Evolutionary conservation across 2,888 invertebrate genomes (phyloP).

Genomic region (Tillus elongatus): DNA sequence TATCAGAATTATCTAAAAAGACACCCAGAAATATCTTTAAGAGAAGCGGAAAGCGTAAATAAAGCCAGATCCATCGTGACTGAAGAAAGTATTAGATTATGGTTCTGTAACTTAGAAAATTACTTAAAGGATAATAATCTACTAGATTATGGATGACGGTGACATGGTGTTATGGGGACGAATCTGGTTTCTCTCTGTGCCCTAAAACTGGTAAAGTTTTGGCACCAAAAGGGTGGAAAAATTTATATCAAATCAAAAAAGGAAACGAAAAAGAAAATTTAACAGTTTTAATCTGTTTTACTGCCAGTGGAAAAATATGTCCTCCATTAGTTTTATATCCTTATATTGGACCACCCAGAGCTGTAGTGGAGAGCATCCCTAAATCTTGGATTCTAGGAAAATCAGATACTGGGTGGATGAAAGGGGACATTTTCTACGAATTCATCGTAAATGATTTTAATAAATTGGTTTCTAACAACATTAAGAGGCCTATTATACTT

Average conservation of each 20-base stretch:
- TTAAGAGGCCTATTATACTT: too few relatives aligned
- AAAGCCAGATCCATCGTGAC: constrained; percentile 27
- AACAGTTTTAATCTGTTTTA: not conserved
- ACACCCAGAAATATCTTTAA: constrained; percentile 20
- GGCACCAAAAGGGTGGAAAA: constrained; percentile 6
- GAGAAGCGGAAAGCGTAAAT: constrained; percentile 25
- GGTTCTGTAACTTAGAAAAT: constrained; percentile 27
- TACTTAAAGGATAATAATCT: constrained; percentile 22
- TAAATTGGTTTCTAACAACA: too few relatives aligned
- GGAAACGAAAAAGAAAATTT: constrained; percentile 3
- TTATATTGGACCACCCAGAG: constrained; percentile 21
- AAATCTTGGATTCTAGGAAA: constrained; percentile 19
- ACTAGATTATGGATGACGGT: constrained; percentile 23
- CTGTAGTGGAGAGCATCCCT: too few relatives aligned
- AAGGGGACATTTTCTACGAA: too few relatives aligned
- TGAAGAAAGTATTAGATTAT: constrained; percentile 26
- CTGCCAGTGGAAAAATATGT: too few relatives aligned
- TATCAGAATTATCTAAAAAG: constrained; percentile 24
- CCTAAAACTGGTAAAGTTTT: constrained; percentile 18
- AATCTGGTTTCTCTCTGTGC: constrained; percentile 31
- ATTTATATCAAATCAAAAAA: too few relatives aligned
- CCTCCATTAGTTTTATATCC: constrained; percentile 20
- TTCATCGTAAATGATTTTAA: too few relatives aligned
- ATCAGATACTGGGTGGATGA: constrained; percentile 26
- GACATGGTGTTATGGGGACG: constrained; percentile 29